Conservation (phyloP, 2,888 invertebrate species). For the Drosophila falleni region DNA sequence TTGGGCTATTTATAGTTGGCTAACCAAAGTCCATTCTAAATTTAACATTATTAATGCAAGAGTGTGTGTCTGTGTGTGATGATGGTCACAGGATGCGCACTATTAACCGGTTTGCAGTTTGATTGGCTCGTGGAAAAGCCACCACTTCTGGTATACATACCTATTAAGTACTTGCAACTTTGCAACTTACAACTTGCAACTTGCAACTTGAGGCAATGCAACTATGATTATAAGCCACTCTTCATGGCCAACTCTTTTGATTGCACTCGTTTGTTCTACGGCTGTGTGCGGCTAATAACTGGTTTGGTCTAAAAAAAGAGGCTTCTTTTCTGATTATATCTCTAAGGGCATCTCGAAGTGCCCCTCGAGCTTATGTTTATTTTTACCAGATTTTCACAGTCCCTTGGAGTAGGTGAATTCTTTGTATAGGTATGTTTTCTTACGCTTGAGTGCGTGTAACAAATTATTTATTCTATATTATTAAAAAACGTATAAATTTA, state of each 20-base stretch:
- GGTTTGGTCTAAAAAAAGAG: constrained; percentile 32
- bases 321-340: constrained; percentile 44
- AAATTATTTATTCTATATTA: neutral
- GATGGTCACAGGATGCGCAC: constrained; percentile 65
- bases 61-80: constrained; percentile 22
- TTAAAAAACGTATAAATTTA: neutral
- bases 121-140: constrained; percentile 64
- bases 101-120: constrained; percentile 74
- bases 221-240: constrained; percentile 41
- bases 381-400: neutral
- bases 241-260: constrained; percentile 57
- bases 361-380: constrained; percentile 2
- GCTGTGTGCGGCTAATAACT: constrained; percentile 55
- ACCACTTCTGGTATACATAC: constrained; percentile 74
- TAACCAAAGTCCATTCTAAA: constrained; percentile 77
- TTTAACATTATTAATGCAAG: constrained; percentile 63
- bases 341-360: constrained; percentile 21
- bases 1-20: constrained; percentile 65
- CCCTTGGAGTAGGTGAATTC: neutral
- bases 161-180: constrained; percentile 49
- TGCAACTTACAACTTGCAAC: neutral
- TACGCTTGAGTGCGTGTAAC: neutral
- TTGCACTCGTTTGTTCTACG: constrained; percentile 28
- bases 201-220: constrained; percentile 35
- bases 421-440: neutral